Evolutionary conservation across 2,113 vertebrate genomes (phyloP), one percentile per base, ranked within the genome.

Genomic region (Grallaria varia): DNA sequence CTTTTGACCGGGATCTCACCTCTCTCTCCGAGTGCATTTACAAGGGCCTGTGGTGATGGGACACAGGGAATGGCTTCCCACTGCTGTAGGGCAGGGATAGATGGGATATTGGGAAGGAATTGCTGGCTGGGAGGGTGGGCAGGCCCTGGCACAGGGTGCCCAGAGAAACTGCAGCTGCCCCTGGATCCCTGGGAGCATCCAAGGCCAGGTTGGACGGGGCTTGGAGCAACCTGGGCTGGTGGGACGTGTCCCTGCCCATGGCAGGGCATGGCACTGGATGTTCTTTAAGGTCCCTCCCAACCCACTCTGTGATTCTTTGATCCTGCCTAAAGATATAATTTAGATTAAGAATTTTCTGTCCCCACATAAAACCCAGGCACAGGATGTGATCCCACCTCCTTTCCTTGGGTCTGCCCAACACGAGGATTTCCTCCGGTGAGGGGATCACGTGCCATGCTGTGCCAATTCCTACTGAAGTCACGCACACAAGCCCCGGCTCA

Each of bases 71-170:
- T 71, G 25, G 39, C 22, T 60, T 44, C 8, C 14, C 10, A 17
- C 33, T 45, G 72, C 24, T 33, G 35, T 14, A 35, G 55, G 16
- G 15, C 20, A 35, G 55, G 16, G 15, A 17, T 20, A 31, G 25
- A 25, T 1, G 1, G 9, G 22, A 33, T 68, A 56, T 1, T 35
- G 50, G 49, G 31, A 64, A 55, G 16, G 7, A 49, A 35, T 30
- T 21, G 2, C 11, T 47, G 10, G 12, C 37, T 39, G 8, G 2
- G 39, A 55, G 19, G 1, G 2, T 40, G 15, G 4, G 0, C 0
- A 64, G 59, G 18, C 11, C 5, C 28, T 64, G 27, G 22, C 28
- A 39, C 23, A 47, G 22, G 10, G 0, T 84, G 7, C 28, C 28
- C 66, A 71, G 55, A 35, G 45, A 2, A 62, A 56, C 56, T 62